Evolutionary conservation across 1,140 invertebrate species (phyloP), one percentile per base, ranked within the genome.

Genomic region (Camponotus vicinus): DNA sequence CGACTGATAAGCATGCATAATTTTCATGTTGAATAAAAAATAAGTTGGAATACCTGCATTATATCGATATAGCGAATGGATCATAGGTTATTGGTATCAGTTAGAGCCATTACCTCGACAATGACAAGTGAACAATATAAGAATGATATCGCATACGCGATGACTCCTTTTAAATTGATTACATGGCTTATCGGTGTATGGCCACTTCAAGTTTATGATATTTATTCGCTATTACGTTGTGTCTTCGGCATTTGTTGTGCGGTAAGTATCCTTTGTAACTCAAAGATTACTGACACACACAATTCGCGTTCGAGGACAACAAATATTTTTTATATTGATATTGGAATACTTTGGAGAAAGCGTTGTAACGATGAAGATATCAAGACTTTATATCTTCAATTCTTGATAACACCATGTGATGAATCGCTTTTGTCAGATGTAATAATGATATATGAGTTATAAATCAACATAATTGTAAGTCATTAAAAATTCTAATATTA

Each of bases 241-340:
- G 3, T 55, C 1, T 7, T 89, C 7, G 9, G n/a, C 18, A 61
- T 15, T n/a, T 82, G 49, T 61, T 37, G 79, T 40, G 21, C 57
- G 79, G 67, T 82, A 73, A 0, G 79, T 13, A 73, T 34, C 13
- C 45, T 40, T 61, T 40, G 4, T 4, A 21, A 71, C 13, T 52
- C 45, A 11, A 13, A 13, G 2, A 61, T 61, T n/a, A 52, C n/a
- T 45, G 75, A 63, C 32, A 11, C 21, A 2, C 27, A 27, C 1
- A 27, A 27, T 27, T 27, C 27, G 27, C 11, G 63, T 21, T 57
- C 21, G 34, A 73, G 7, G 7, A 37, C 6, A n/a, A 59, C 7
- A 34, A 75, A 59, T 18, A 40, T 40, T 13, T 40, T 7, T 3
- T 13, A 40, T 9, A 9, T 40, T 13, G 52, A 40, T 40, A 6